Conservation (phyloP, 2,113 vertebrate genomes). For the Strigops habroptila region DNA sequence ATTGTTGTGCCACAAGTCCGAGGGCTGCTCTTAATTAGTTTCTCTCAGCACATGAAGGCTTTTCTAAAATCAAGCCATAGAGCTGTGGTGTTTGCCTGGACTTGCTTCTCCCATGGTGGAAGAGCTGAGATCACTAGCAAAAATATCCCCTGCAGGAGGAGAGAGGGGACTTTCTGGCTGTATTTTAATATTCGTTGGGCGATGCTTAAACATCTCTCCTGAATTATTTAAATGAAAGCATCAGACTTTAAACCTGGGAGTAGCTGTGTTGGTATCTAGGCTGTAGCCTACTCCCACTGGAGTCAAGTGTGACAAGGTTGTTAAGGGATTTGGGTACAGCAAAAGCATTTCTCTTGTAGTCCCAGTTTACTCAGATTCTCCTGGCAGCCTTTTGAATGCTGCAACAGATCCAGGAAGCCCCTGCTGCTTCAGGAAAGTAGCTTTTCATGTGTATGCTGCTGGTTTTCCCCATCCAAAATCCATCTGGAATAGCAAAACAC, state of each 20-base stretch:
- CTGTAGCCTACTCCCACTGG: neutral
- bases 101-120: neutral
- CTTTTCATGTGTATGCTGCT: neutral
- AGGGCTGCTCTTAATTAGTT: constrained; percentile 33
- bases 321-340: constrained; percentile 2
- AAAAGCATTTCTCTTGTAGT: neutral
- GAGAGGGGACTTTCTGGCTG: neutral
- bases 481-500: neutral
- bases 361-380: neutral
- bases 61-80: neutral
- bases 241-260: neutral
- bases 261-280: neutral
- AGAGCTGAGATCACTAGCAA: constrained; percentile 21
- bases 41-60: neutral
- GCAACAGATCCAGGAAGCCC: neutral
- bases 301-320: neutral
- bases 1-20: neutral
- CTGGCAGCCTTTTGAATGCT: neutral
- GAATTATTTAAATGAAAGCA: constrained; percentile 10
- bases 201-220: neutral
- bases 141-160: neutral
- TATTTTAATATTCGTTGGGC: constrained; percentile 26
- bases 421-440: neutral
- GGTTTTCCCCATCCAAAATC: neutral
- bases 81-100: constrained; percentile 34